Base-by-base conservation (phyloP, 2,113 vertebrate species). In the Neomonachus schauinslandi region DNA sequence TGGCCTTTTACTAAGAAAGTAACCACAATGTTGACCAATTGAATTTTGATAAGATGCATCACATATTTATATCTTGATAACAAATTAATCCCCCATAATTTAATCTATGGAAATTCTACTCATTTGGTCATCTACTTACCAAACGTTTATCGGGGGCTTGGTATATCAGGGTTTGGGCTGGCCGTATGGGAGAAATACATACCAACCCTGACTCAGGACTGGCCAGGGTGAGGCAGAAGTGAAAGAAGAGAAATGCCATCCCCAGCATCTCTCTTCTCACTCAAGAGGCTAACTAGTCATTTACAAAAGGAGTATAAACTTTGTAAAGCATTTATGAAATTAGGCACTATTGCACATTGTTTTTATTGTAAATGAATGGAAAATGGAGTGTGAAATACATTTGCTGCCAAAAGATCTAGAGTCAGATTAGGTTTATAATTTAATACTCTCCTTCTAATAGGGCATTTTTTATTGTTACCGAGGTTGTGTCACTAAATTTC, bases 341-440 rank as follows among this genome's bases (percentile, higher is more conserved):
- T 36, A 24, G 65, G 51, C 84, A 39, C 28, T 28, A 1, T 69
- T 51, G 5, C 36, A 24, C 7, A 0, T 36, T 67, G 22, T 95
- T 72, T 94, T 91, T 96, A 67, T 59, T 92, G 5, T 91, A 67
- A 71, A 71, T 86, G 39, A n/a, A 71, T 9, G 31, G 42, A 81
- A 86, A 92, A 49, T 26, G 19, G 42, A 39, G 22, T 36, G 28
- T 89, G 53, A 81, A 82, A 53, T 81, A 77, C 22, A 21, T n/a
- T 16, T 61, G 16, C 91, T 96, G 7, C 28, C 36, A 55, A 80
- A 88, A 81, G 51, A 86, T 74, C 33, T 31, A 33, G 49, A 94
- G 49, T 80, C 4, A 87, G 74, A 88, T 89, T 63, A 80, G 67
- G 53, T 77, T 80, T 80, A 49, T 39, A 89, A 15, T 42, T 80